These are phyloP conservation scores for Paramuricea clavata DNA, from an alignment of 92 coral and sea anemone genomes.

Conservation along the genomic window DNA sequence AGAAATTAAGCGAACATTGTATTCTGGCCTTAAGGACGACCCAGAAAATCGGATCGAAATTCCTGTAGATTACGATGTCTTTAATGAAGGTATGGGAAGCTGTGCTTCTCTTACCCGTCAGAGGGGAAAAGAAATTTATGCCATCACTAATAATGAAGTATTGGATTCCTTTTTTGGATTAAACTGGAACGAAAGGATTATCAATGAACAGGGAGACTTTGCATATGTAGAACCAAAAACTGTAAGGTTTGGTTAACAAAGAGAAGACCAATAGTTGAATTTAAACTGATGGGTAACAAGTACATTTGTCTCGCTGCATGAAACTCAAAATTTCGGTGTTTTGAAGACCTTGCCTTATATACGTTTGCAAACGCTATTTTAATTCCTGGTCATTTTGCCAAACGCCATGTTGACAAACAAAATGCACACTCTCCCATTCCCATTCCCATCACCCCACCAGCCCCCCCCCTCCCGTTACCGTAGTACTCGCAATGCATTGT, in stretches of 20 bases:
- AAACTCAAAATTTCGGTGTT: too few relatives aligned
- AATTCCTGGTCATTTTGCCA: too few relatives aligned
- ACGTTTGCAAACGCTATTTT: too few relatives aligned
- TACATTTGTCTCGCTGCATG: too few relatives aligned
- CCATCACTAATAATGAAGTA: slow-evolving; percentile 12
- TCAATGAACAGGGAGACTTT: slow-evolving; percentile 2
- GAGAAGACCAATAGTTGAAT: too few relatives aligned
- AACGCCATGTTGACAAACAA: too few relatives aligned
- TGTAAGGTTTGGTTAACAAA: background rate
- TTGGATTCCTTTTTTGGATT: slow-evolving; percentile 3
- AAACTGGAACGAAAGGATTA: background rate
- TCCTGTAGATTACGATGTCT: slow-evolving; percentile 42
- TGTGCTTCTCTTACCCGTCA: background rate
- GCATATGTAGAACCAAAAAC: background rate
- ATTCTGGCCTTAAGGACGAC: slow-evolving; percentile 55
- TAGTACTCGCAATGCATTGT: too few relatives aligned
- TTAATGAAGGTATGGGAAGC: slow-evolving; percentile 27
- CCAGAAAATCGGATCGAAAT: slow-evolving; percentile 52
- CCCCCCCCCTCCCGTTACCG: too few relatives aligned
- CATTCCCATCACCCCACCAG: too few relatives aligned
- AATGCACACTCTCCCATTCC: too few relatives aligned
- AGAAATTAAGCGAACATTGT: slow-evolving; percentile 59
- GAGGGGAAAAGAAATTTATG: slow-evolving; percentile 32
- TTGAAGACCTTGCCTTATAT: too few relatives aligned
- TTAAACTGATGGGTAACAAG: too few relatives aligned